Evolutionary conservation across 2,888 invertebrate species (phyloP), one percentile per base, ranked within the genome.

Genomic region (Eutolmus rufibarbis): DNA sequence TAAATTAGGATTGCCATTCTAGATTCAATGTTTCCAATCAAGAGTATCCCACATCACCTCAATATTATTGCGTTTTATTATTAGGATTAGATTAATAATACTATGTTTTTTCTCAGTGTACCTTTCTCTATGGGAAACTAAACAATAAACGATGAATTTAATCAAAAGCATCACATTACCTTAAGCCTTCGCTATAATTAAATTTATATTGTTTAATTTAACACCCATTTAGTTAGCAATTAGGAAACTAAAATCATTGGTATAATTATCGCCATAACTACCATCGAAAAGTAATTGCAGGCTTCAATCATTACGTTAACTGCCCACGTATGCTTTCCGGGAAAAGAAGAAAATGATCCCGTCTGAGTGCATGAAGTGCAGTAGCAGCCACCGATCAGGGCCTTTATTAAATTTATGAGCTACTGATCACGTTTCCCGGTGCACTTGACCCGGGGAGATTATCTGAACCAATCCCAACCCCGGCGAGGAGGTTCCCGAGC

Each of bases 381-480:
- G 85, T 85, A 85, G 85, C 85, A 57, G 40, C 74, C 85, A 8
- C 28, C 85, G 16, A 85, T 46, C 85, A 85, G 37, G 46, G 43
- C 43, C 23, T 74, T 85, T 43, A 85, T 46, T 74, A 74, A 16
- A 74, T 85, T 85, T 74, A 85, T 74, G 23, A 16, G 43, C 74
- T 74, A 43, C 74, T 28, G 74, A 85, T 46, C 74, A 85, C 74
- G 74, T 74, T 74, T 74, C 46, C n/a, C 14, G 23, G 34, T 34
- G 74, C 12, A 85, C 85, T 74, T 74, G 74, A 74, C 85, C 43
- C 74, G 74, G n/a, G 85, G 85, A 85, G 85, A 85, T 85, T 85
- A 85, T 74, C 74, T 7, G 43, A 74, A 74, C 46, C 74, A 85
- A 85, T 85, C 74, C 74, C 46, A 85, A 85, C 74, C 85, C 74